Conservation (phyloP, 1,140 invertebrate genomes). For the Xylocopa sonorina region DNA sequence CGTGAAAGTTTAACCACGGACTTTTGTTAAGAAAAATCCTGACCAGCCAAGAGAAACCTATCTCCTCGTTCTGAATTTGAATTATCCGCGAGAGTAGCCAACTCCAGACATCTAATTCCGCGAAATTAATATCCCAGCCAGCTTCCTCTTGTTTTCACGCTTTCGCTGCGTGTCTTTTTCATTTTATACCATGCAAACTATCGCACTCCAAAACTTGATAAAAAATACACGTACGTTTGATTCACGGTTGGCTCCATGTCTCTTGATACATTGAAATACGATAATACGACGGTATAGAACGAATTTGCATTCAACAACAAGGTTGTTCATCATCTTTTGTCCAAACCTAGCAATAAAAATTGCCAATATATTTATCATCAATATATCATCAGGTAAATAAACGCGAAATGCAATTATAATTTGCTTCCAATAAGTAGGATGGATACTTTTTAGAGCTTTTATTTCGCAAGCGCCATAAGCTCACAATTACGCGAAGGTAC, state of each 20-base stretch:
- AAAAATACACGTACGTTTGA: neutral
- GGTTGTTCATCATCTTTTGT: neutral
- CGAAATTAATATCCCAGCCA: slow-evolving; percentile 32
- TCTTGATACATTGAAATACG: neutral
- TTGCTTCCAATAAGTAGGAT: neutral
- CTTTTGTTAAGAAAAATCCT: slow-evolving; percentile 4
- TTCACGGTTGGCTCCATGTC: neutral
- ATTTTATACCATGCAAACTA: no score
- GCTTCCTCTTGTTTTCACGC: neutral
- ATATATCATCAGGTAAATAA: no score
- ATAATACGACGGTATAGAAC: neutral
- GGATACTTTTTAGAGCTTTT: neutral
- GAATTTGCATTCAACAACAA: neutral
- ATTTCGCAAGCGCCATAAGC: neutral
- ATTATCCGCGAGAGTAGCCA: neutral
- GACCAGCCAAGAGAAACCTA: slow-evolving; percentile 9
- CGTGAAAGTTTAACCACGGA: neutral
- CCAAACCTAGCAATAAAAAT: no score
- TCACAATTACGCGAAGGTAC: neutral
- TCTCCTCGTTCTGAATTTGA: slow-evolving; percentile 11
- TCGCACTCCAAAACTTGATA: no score
- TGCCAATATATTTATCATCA: no score
- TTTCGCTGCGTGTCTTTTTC: neutral
- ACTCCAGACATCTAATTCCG: slow-evolving; percentile 3
- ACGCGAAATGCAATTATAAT: neutral